Evolutionary conservation across 1,140 invertebrate species (phyloP).

Genomic region (Brevipalpus yothersi): DNA sequence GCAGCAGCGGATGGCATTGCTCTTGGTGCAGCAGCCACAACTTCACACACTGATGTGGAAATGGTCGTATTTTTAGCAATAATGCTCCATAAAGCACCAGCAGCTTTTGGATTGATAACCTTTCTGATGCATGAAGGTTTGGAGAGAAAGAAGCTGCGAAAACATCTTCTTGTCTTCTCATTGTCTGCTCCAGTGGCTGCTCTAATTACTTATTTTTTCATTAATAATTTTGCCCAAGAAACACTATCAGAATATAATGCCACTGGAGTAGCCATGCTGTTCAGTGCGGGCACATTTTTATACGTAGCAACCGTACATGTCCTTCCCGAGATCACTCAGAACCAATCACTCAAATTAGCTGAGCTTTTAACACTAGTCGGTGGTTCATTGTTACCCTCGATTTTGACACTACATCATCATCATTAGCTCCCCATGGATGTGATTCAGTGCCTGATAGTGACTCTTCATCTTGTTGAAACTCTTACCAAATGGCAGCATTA

Average conservation of each 20-base stretch:
- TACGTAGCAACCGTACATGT: conserved; percentile 98
- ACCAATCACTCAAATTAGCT: conserved; percentile 2
- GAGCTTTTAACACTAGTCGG: conserved; percentile 58
- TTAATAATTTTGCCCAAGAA: conserved; percentile 35
- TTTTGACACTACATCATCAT: conserved; percentile 72
- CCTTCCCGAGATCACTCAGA: conserved; percentile 53
- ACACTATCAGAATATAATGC: conserved; percentile 57
- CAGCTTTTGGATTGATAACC: conserved; percentile 89
- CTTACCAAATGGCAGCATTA: too few species aligned
- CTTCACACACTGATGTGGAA: conserved; percentile 81
- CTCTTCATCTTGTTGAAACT: too few species aligned
- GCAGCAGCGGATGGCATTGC: conserved; percentile 93
- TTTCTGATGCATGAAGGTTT: conserved; percentile 85
- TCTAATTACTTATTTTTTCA: conserved; percentile 72
- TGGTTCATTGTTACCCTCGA: conserved; percentile 56
- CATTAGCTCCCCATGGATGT: conserved; percentile 30
- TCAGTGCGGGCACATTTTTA: conserved; percentile 92
- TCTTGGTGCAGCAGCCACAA: conserved; percentile 79
- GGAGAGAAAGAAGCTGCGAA: conserved; percentile 57
- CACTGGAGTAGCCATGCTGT: conserved; percentile 82
- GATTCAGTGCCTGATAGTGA: too few species aligned
- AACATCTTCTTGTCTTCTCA: conserved; percentile 81
- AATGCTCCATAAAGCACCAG: conserved; percentile 96
- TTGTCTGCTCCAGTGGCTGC: conserved; percentile 69
- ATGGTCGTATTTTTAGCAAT: conserved; percentile 94